phyloP scores from a whole-genome alignment of 2,888 invertebrate species.

The Tipula confusa region DNA sequence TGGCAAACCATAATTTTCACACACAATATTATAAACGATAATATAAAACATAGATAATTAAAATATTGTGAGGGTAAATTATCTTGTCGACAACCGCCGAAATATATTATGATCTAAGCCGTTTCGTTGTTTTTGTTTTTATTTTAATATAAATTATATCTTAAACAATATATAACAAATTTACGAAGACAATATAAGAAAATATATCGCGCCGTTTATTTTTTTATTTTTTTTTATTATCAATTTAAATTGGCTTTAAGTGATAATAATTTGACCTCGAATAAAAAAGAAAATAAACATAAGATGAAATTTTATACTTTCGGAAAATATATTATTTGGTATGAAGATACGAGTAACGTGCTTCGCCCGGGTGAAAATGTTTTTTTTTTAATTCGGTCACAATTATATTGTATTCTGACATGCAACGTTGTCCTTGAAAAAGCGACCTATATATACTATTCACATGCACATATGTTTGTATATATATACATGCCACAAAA shows the following conservation, averaged over 20 bases:
- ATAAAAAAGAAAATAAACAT: neutral
- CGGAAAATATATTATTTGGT: neutral
- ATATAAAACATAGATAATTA: neutral
- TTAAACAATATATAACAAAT: neutral
- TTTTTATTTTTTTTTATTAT: neutral
- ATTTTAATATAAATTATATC: too few relatives aligned
- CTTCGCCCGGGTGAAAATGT: neutral
- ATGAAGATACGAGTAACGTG: neutral
- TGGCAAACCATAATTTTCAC: neutral
- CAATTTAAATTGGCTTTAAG: conserved; percentile 25
- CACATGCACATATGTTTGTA: neutral
- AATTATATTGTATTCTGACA: neutral
- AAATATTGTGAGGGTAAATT: neutral
- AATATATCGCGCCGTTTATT: neutral
- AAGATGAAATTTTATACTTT: neutral
- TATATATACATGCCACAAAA: neutral
- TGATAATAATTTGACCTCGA: conserved; percentile 12
- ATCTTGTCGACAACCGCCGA: neutral
- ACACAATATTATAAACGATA: too few relatives aligned
- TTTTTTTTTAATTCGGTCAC: neutral
- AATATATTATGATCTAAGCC: neutral
- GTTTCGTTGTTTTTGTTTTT: too few relatives aligned
- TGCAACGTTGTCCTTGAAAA: neutral
- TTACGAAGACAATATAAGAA: neutral
- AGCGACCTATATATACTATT: neutral